Conservation (phyloP, 2,888 invertebrate genomes). For the Caenorhabditis japonica region DNA sequence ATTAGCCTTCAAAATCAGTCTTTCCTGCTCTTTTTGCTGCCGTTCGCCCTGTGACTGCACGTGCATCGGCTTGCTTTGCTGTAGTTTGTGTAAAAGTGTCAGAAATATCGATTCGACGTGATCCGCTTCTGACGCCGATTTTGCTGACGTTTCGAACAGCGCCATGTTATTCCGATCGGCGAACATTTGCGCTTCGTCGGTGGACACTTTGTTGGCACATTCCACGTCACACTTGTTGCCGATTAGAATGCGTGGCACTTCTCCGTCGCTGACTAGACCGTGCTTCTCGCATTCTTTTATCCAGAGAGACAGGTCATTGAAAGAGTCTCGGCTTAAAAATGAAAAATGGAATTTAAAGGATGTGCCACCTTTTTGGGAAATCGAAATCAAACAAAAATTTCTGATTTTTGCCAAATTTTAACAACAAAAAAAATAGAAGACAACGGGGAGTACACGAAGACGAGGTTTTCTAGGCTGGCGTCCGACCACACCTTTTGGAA, state of each 20-base stretch:
- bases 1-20: constrained; percentile 72
- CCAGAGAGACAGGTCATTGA: constrained; percentile 82
- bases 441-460: too few species aligned
- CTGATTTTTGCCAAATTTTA: too few species aligned
- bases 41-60: constrained; percentile 74
- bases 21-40: constrained; percentile 65
- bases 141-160: constrained; percentile 87
- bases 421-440: too few species aligned
- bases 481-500: too few species aligned
- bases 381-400: too few species aligned
- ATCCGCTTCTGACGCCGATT: constrained; percentile 81
- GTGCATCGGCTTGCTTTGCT: constrained; percentile 82
- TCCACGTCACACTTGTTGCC: constrained; percentile 87
- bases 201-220: constrained; percentile 81
- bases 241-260: constrained; percentile 83
- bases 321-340: constrained; percentile 59
- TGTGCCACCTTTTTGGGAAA: too few species aligned
- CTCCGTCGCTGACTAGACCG: constrained; percentile 60
- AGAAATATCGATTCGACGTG: constrained; percentile 88
- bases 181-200: constrained; percentile 84
- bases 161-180: constrained; percentile 83
- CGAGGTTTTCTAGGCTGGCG: too few species aligned
- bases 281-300: constrained; percentile 85
- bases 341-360: not conserved
- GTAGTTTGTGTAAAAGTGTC: constrained; percentile 86